These are phyloP conservation scores for Peucedramus taeniatus DNA, from an alignment of 2,113 vertebrate genomes.

Conservation along the genomic window DNA sequence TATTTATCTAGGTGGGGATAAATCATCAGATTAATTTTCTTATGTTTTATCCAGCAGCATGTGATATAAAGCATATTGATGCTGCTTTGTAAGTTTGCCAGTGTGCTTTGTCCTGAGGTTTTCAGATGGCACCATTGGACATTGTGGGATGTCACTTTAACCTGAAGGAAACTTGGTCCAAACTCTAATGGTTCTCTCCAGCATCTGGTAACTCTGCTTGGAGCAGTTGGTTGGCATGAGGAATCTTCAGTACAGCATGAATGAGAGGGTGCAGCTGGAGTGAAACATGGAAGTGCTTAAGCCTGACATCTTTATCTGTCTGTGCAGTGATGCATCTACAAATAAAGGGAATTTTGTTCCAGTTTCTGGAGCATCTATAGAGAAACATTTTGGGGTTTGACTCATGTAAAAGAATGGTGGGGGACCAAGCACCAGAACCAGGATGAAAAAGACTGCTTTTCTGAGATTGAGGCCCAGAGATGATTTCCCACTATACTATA, in stretches of 20 bases:
- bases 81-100: background rate
- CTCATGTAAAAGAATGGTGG: fast-evolving
- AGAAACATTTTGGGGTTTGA: background rate
- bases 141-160: background rate
- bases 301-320: background rate
- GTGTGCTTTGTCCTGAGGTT: background rate
- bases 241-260: background rate
- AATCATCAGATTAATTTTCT: background rate
- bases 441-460: background rate
- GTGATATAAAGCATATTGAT: background rate
- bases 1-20: background rate
- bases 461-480: background rate
- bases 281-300: background rate
- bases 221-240: background rate
- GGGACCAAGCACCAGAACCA: background rate
- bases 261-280: background rate
- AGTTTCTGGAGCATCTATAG: background rate
- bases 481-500: background rate
- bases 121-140: background rate
- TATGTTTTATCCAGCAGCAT: background rate
- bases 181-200: background rate
- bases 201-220: background rate
- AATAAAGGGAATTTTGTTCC: background rate
- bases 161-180: background rate
- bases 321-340: background rate